Evolutionary conservation across 2,113 vertebrate species (phyloP), one percentile per base, ranked within the genome.

Genomic region (Tenrec ecaudatus): DNA sequence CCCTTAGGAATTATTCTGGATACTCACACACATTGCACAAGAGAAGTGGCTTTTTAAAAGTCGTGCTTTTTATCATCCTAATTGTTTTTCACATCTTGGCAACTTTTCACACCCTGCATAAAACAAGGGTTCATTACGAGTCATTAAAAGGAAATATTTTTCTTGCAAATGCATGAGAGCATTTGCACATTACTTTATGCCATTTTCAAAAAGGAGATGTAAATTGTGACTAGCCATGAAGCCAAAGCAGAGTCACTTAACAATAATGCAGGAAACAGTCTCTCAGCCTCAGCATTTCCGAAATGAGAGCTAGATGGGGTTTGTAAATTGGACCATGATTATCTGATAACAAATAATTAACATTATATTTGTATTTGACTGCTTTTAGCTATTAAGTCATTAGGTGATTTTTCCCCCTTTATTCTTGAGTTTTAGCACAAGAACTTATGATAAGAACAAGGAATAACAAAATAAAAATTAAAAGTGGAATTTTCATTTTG

Each of bases 41-140:
- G 86, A n/a, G 47, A 96, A 98, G 96, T 89, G 64, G 86, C 66
- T 96, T 97, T 98, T 97, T 92, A 92, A 97, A 97, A 97, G 83
- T 96, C 89, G 58, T 94, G 90, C 6, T 89, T 97, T 98, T 97
- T 98, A 97, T 98, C 96, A 97, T 94, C 92, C 95, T 98, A 97
- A 98, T 98, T 97, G 93, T 95, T 96, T 97, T 96, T 97, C 90
- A 97, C 95, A 97, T 97, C 96, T 97, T 97, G 96, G 97, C 95
- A 98, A 97, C 95, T 98, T 97, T 97, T 98, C 91, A 97, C 91
- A 95, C 86, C 0, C 23, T 94, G 60, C 79, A 57, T 94, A 94
- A 97, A 97, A 88, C 80, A 95, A 62, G 87, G 60, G 22, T 97
- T 98, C 95, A 97, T 97, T 97, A 98, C 86, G 6, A 69, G 89